phyloP scores from a whole-genome alignment of 2,113 vertebrate species.

The Corythornis madagascariensis region DNA sequence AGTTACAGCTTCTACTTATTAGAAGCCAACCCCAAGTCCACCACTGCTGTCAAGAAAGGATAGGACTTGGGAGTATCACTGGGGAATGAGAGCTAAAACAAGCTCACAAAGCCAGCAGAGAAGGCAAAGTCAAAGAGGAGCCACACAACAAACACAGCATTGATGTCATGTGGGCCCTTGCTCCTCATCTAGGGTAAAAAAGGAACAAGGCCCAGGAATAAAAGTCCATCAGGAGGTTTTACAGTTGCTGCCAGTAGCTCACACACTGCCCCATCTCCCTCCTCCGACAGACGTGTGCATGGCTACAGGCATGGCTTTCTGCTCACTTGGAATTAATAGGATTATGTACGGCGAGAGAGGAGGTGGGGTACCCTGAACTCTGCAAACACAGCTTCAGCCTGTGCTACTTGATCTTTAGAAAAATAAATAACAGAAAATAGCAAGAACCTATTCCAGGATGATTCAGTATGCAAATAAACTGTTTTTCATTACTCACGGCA shows the following conservation, averaged over 20 bases:
- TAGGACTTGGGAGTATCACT: background rate
- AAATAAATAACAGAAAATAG: slow-evolving; percentile 23
- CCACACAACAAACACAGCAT: background rate
- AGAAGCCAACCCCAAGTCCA: background rate
- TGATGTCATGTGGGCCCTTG: background rate
- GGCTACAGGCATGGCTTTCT: background rate
- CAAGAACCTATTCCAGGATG: slow-evolving; percentile 13
- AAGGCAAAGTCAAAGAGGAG: background rate
- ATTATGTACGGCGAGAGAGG: background rate
- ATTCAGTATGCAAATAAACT: slow-evolving; percentile 34
- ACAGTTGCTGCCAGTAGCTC: background rate
- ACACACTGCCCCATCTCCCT: background rate
- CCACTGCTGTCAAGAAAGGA: background rate
- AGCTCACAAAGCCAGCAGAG: background rate
- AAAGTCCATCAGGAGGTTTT: background rate
- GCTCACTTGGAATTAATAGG: slow-evolving; percentile 49
- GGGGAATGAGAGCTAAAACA: background rate
- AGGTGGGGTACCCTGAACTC: background rate
- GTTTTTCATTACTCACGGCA: slow-evolving; percentile 13
- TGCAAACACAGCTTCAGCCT: background rate
- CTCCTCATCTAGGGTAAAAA: background rate
- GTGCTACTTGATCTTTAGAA: slow-evolving; percentile 20
- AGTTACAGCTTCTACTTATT: background rate
- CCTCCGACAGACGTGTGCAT: background rate
- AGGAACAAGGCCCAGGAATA: background rate